phyloP scores from a whole-genome alignment of 2,113 vertebrate species.

The Sorex fumeus region DNA sequence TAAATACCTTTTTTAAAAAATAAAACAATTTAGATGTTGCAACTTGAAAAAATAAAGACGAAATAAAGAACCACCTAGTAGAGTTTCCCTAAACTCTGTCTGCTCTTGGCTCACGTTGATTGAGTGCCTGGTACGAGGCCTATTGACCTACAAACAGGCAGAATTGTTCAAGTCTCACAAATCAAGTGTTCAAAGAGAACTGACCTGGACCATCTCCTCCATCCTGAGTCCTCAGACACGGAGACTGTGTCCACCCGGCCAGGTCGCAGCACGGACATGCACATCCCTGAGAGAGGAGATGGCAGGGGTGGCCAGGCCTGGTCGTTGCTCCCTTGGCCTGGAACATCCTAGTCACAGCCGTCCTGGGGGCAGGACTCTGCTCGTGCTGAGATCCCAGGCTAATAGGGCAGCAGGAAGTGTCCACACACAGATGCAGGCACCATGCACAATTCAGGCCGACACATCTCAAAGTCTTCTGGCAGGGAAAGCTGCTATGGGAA shows the following conservation, averaged over 20 bases:
- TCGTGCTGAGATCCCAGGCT: neutral
- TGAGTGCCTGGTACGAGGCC: neutral
- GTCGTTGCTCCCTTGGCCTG: neutral
- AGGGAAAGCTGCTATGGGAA: neutral
- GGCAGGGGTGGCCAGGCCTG: neutral
- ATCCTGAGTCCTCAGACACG: neutral
- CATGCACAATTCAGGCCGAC: neutral
- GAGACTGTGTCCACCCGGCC: neutral
- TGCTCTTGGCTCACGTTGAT: neutral
- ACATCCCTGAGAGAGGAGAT: neutral
- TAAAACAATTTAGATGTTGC: no score
- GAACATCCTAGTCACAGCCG: neutral
- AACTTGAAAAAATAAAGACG: neutral
- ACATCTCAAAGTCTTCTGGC: neutral
- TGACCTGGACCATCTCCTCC: neutral
- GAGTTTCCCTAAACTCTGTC: neutral
- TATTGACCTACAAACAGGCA: neutral
- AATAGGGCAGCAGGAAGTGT: neutral
- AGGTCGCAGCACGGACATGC: neutral
- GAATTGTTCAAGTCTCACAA: constrained; percentile 18
- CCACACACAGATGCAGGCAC: no score
- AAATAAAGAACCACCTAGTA: neutral
- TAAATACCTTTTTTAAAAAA: no score
- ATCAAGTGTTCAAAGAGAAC: constrained; percentile 13
- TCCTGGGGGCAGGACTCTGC: neutral